Conservation (phyloP, 2,888 invertebrate species). For the Gymnocheta viridis region DNA sequence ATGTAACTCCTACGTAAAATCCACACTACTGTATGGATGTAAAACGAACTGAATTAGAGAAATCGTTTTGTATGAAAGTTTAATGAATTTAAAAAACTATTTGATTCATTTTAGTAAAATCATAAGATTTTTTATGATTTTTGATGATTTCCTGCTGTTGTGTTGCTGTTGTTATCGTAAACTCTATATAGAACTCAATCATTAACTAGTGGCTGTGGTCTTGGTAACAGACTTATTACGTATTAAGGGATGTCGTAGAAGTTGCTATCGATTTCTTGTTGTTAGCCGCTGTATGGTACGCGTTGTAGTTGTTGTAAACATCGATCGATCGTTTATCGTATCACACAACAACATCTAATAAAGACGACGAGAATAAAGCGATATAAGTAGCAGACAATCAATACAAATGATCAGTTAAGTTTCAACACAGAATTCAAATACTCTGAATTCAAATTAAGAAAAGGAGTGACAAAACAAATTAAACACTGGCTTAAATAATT, state of each 20-base stretch:
- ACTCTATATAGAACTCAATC: neutral
- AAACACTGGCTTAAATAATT: neutral
- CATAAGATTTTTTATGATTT: neutral
- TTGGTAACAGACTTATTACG: constrained; percentile 31
- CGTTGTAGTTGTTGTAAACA: constrained; percentile 33
- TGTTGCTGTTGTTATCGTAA: neutral
- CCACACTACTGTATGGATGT: too few species aligned
- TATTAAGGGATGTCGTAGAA: constrained; percentile 36
- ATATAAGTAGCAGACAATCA: constrained; percentile 79
- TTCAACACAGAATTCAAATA: constrained; percentile 75
- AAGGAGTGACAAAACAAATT: neutral
- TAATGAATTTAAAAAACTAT: neutral
- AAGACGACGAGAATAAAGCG: constrained; percentile 71
- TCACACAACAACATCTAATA: constrained; percentile 58
- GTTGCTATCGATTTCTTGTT: constrained; percentile 4
- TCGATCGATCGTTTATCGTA: constrained; percentile 67
- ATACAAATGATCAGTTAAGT: constrained; percentile 78
- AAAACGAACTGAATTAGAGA: too few species aligned
- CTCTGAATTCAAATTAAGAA: constrained; percentile 30
- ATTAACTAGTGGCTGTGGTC: neutral
- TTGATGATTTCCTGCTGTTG: neutral
- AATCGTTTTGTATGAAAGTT: neutral
- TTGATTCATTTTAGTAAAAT: neutral
- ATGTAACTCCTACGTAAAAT: too few species aligned
- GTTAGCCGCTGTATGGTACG: neutral